Evolutionary conservation across 2,797 vertebrate genomes (phyloP), one percentile per base, ranked within the genome.

Genomic region (Bufotes viridis): DNA sequence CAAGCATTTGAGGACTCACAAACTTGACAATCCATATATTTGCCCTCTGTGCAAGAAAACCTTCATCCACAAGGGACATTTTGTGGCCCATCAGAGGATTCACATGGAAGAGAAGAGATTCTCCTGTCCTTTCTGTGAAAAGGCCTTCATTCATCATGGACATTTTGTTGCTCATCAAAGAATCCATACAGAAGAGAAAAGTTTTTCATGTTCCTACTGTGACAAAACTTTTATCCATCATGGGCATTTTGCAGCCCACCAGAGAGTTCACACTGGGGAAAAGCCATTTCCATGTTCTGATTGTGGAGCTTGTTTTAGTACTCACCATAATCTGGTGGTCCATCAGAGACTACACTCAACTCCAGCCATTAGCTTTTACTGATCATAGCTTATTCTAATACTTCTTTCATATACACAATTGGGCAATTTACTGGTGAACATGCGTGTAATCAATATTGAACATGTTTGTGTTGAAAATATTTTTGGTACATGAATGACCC

Each of bases 31-130:
- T 51, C 87, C 87, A 5, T 88, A 80, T 13, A 70, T 78, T 2
- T 88, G 87, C 29, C n/a, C 78, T 11, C 22, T 81, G 51, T 88
- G 87, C 7, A 78, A 6, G 0, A 88, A 88, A 80, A 65, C 29
- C 29, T 88, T 85, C n/a, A 63, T 84, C 7, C 82, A 85, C 26
- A 85, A 85, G n/a, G 76, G 76, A 3, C 76, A 84, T 15, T 74
- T 84, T 61, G 13, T 85, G 15, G 67, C 76, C 7, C 87, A 88
- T 42, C 75, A 79, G 26, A 57, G 81, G 22, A 60, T 74, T 58
- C 85, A 87, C 67, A 57, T 70, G 20, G 85, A 87, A 1, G 85
- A 87, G 78, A 79, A 74, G 34, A 70, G 65, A n/a, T 87, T 87
- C 57, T 80, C 57, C 13, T 87, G 85, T 26, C 24, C 67, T 7